Base-by-base conservation (phyloP, 2,113 vertebrate species). In the Muscicapa adusta region DNA sequence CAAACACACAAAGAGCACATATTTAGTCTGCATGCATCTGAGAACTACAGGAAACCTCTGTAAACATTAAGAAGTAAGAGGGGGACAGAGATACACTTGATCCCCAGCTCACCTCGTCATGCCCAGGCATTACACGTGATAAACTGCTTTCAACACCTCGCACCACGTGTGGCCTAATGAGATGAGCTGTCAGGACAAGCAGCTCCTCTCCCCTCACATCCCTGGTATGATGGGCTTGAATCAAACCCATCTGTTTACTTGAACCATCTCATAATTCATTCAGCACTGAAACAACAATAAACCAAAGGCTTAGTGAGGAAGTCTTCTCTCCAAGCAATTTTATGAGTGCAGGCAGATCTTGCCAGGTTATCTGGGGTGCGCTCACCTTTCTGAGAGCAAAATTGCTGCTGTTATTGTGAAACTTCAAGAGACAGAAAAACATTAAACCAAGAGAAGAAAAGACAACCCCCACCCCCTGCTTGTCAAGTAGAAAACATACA, bases 211-310 rank as follows among this genome's bases (percentile, higher is more conserved):
- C 63, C 54, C 72, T 4, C 50, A 84, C 89, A 74, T 57, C 75
- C 71, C 38, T 71, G 51, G 8, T 81, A 82, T 57, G 92, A 92
- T 80, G 70, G 95, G 77, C 70, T 93, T 68, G 83, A 95, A 93
- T 81, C 85, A 94, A 95, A 93, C 76, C 68, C 76, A 73, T 85
- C 70, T 73, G 94, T 94, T 96, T 94, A 96, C 78, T 91, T 94
- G 89, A 96, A 95, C 43, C 23, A 56, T 83, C 89, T 88, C 91
- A 92, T 95, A 88, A 92, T 91, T 96, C 83, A 91, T 91, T 96
- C 92, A 61, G 71, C 63, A 76, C 71, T 93, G 92, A 95, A 96
- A 92, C 45, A 91, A 93, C 84, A 94, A 93, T 81, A 89, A 94
- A 96, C 83, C 42, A 94, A 95, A 90, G 48, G 90, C 68, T 96